Conservation (phyloP, 2,797 vertebrate genomes). For the Rhinogobio ventralis region DNA sequence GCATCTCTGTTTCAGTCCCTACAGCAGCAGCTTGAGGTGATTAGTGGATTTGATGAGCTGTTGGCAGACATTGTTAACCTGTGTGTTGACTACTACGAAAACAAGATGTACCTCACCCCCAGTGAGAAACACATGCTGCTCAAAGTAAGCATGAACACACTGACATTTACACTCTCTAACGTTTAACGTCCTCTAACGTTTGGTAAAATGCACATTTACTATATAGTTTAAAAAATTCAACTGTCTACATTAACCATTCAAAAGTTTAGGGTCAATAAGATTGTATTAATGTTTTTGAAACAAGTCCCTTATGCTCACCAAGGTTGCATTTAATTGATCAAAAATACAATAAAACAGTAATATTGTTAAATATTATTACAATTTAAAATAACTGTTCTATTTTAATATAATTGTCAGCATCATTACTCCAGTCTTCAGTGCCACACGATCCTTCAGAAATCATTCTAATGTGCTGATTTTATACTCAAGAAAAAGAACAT, state of each 20-base stretch:
- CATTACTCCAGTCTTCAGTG: not conserved
- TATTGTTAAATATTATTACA: not conserved
- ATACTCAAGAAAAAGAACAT: not conserved
- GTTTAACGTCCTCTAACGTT: not conserved
- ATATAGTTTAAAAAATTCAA: no score
- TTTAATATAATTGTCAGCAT: no score
- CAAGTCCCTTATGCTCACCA: not conserved
- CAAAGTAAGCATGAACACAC: conserved; percentile 80
- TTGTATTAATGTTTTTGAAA: not conserved
- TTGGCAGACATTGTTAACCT: conserved; percentile 98
- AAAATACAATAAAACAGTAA: not conserved
- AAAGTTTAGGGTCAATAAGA: not conserved
- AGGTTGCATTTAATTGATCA: not conserved
- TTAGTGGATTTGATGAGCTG: conserved; percentile 94
- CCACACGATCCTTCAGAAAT: not conserved
- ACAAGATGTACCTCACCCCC: conserved; percentile 98
- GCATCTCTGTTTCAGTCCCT: conserved; percentile 81
- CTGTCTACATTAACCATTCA: not conserved
- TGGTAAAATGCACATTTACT: not conserved
- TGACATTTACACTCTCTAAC: not conserved
- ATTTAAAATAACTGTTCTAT: not conserved
- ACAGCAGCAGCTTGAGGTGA: conserved; percentile 97
- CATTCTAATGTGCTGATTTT: not conserved
- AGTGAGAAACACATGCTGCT: conserved; percentile 97
- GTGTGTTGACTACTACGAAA: conserved; percentile 96